Percentiles rank a stretch among this genome's conserved stretches.
Conservation (phyloP, 2,113 vertebrate species). For the Xenotilapia flavipinnis region DNA sequence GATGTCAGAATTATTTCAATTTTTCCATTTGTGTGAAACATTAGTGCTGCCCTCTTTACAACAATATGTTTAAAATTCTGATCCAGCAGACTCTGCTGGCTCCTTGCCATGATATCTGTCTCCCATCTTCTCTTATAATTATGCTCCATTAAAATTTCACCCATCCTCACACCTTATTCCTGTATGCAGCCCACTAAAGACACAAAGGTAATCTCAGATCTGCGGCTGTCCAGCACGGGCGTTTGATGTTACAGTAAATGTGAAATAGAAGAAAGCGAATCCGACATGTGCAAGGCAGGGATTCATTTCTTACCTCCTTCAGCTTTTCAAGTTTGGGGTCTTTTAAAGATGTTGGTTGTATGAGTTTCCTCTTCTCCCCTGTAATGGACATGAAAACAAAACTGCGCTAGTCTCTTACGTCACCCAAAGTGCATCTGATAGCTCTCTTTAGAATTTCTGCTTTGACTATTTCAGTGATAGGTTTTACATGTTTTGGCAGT, state of each 20-base stretch:
- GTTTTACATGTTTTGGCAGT: no score
- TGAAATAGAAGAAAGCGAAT: neutral
- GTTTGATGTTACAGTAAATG: neutral
- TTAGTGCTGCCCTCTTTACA: neutral
- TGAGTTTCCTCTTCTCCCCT: constrained; percentile 78
- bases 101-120: neutral
- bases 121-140: constrained; percentile 45
- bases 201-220: neutral
- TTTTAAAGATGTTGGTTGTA: constrained; percentile 72
- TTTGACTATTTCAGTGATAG: neutral
- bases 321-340: constrained; percentile 76
- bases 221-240: neutral
- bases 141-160: constrained; percentile 56
- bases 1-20: neutral
- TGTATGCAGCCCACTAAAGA: neutral
- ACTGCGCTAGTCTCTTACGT: neutral
- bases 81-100: neutral
- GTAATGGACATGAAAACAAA: neutral
- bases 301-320: constrained; percentile 70
- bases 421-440: neutral
- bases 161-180: constrained; percentile 38
- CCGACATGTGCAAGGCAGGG: neutral
- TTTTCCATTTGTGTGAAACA: neutral
- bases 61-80: neutral
- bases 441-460: neutral